A percentile compares a stretch with the other conserved stretches of the same genome.
phyloP scores from a whole-genome alignment of 2,888 invertebrate genomes.

The Cephalotes varians region DNA sequence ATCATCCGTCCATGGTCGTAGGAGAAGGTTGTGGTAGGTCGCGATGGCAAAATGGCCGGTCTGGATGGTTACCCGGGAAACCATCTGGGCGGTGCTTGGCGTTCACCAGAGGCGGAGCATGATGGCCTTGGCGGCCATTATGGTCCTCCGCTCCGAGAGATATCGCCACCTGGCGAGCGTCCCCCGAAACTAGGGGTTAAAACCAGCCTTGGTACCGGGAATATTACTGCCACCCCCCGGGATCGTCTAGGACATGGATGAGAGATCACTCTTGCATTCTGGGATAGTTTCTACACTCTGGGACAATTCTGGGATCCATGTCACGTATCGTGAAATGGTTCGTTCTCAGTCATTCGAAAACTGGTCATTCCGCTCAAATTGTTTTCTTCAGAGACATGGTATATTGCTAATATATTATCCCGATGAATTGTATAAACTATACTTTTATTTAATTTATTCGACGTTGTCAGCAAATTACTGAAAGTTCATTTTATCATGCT shows the following conservation, averaged over 20 bases:
- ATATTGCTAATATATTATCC: neutral
- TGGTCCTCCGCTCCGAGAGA: constrained; percentile 76
- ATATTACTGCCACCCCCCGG: constrained; percentile 24
- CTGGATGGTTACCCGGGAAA: constrained; percentile 78
- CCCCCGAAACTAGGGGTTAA: constrained; percentile 31
- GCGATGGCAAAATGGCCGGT: constrained; percentile 81
- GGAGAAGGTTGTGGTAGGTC: constrained; percentile 82
- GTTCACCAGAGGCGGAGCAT: constrained; percentile 78
- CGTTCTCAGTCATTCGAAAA: neutral
- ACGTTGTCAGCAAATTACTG: neutral
- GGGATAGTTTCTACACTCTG: neutral
- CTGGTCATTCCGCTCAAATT: neutral
- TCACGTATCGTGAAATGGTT: neutral
- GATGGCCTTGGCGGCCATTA: constrained; percentile 79
- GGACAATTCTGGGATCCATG: constrained; percentile 1
- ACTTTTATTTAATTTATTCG: neutral
- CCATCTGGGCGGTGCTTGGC: constrained; percentile 69
- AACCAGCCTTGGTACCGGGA: constrained; percentile 29
- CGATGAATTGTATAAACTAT: neutral
- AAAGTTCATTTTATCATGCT: neutral
- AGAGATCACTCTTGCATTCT: constrained; percentile 33
- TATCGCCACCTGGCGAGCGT: constrained; percentile 78
- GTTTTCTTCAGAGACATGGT: neutral
- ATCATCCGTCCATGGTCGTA: constrained; percentile 56
- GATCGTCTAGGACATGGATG: constrained; percentile 12